A percentile compares a stretch with the other conserved stretches of the same genome.
phyloP scores from a whole-genome alignment of 2,113 vertebrate genomes.

The Solea senegalensis region DNA sequence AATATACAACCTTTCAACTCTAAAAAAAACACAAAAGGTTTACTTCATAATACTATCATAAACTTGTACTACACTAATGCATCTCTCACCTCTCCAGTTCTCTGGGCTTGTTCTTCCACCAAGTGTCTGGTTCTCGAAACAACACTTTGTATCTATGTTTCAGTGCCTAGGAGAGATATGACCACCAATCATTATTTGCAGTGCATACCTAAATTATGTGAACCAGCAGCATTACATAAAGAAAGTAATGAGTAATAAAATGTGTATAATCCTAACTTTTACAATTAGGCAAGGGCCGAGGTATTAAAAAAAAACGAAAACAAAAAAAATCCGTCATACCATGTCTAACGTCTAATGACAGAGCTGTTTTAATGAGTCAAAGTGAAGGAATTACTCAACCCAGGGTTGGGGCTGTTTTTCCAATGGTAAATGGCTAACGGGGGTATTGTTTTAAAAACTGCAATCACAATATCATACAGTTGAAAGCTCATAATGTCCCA shows the following conservation, averaged over 20 bases:
- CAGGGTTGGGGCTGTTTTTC: no score
- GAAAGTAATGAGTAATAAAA: not conserved
- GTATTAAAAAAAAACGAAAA: no score
- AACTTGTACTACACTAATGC: not conserved
- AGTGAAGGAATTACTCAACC: no score
- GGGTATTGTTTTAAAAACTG: no score
- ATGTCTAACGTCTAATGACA: no score
- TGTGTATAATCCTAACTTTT: no score
- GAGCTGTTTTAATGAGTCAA: no score
- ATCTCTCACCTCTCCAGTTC: slow-evolving; percentile 92
- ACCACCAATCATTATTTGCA: not conserved
- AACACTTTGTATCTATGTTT: slow-evolving; percentile 90
- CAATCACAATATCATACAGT: no score
- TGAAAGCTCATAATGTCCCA: no score
- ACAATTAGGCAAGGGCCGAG: no score
- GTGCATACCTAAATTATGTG: not conserved
- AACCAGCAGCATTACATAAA: not conserved
- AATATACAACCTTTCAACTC: not conserved
- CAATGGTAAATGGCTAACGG: no score
- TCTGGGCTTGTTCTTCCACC: slow-evolving; percentile 96
- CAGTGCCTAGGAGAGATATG: slow-evolving; percentile 82
- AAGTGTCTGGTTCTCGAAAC: slow-evolving; percentile 95
- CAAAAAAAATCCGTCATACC: no score
- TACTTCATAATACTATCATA: not conserved
- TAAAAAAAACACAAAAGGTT: not conserved